Percentiles rank a stretch among this genome's conserved stretches.
These are phyloP conservation scores for Frankliniella fusca DNA, from an alignment of 2,888 invertebrate genomes.

Conservation along the genomic window DNA sequence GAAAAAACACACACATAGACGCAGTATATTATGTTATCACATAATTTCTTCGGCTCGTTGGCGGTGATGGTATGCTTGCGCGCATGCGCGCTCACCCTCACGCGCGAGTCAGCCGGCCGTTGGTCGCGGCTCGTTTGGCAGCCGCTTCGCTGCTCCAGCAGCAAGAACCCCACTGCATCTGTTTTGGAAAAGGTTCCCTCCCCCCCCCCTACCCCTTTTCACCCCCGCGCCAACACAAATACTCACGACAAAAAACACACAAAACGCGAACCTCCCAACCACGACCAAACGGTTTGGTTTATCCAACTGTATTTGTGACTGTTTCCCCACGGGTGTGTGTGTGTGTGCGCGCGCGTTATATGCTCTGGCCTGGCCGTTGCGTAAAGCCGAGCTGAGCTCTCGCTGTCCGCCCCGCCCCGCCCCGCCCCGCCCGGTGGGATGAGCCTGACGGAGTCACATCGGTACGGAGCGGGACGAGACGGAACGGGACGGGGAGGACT, in stretches of 20 bases:
- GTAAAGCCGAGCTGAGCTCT: slow-evolving; percentile 3
- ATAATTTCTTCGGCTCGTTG: no score
- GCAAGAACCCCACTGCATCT: no score
- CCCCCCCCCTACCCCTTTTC: neutral
- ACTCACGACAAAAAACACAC: no score
- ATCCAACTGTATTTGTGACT: neutral
- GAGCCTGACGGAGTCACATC: neutral
- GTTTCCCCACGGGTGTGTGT: neutral
- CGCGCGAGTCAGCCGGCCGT: no score
- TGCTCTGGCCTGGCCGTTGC: neutral
- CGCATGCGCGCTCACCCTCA: no score
- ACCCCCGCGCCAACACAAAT: neutral
- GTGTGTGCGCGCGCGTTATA: neutral
- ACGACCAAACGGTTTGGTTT: slow-evolving; percentile 8
- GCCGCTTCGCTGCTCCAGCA: no score
- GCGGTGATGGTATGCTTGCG: no score
- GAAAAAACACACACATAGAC: no score
- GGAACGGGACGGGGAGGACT: neutral
- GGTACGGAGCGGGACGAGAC: neutral
- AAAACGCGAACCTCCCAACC: neutral
- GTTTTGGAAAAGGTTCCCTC: no score
- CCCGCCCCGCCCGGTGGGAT: neutral
- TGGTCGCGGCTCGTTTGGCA: no score
- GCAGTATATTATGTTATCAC: no score
- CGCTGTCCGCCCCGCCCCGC: slow-evolving; percentile 8